A percentile compares a stretch with the other conserved stretches of the same genome.
Evolutionary conservation across 2,888 invertebrate genomes (phyloP).

Genomic region (Stegophylla sp.): DNA sequence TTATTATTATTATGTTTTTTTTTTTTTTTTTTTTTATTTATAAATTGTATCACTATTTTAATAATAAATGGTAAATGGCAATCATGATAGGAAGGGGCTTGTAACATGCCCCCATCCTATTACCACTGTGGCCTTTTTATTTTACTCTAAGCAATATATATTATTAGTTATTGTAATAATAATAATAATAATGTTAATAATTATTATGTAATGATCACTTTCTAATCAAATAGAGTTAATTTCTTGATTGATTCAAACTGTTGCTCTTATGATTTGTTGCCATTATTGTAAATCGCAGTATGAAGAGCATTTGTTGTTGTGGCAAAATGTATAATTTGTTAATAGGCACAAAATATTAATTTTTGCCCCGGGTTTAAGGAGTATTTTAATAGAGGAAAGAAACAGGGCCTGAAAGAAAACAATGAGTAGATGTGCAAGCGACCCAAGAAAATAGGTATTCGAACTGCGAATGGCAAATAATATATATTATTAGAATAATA

Average conservation of each 20-base stretch:
- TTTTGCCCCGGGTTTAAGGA: no score
- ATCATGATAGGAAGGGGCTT: constrained; percentile 16
- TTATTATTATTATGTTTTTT: no score
- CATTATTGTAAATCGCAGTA: neutral
- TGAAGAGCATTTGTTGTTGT: neutral
- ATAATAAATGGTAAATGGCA: constrained; percentile 35
- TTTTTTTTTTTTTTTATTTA: no score
- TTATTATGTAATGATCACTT: neutral
- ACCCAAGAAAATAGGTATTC: no score
- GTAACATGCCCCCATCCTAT: neutral
- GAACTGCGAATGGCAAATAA: no score
- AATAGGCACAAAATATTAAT: no score
- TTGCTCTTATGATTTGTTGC: neutral
- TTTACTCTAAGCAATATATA: constrained; percentile 27
- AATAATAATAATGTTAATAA: constrained; percentile 6
- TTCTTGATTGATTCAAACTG: neutral
- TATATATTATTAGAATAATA: no score
- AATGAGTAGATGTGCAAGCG: no score
- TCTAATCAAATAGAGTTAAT: constrained; percentile 1
- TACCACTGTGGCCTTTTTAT: constrained; percentile 50
- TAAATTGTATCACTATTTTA: neutral
- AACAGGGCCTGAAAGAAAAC: no score
- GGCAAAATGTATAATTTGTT: no score
- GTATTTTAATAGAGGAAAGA: no score
- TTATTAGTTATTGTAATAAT: constrained; percentile 11